Conservation (phyloP, 2,888 invertebrate genomes). For the Cephus spinipes region DNA sequence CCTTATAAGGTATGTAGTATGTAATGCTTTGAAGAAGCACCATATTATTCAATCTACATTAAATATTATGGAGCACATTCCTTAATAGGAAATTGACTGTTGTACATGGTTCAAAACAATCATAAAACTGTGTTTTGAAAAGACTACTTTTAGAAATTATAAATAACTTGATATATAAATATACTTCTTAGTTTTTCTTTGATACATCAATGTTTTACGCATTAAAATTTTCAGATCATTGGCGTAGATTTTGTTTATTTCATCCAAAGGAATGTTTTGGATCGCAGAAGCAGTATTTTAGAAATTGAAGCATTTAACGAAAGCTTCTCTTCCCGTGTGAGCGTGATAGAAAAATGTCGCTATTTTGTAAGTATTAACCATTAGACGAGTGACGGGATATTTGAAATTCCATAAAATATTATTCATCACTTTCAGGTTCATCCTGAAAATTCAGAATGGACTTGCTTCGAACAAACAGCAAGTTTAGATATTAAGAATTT, state of each 20-base stretch:
- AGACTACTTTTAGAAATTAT: background rate
- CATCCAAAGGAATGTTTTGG: slow-evolving; percentile 89
- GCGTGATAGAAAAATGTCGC: slow-evolving; percentile 88
- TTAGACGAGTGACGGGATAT: background rate
- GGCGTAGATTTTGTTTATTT: slow-evolving; percentile 93
- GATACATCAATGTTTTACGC: background rate
- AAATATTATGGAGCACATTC: background rate
- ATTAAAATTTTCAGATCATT: slow-evolving; percentile 75
- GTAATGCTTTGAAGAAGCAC: background rate
- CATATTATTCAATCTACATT: background rate
- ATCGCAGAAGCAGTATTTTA: slow-evolving; percentile 81
- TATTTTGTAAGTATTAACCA: slow-evolving; percentile 79
- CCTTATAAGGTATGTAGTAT: background rate
- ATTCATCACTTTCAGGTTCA: slow-evolving; percentile 75
- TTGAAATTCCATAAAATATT: background rate
- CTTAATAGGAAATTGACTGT: background rate
- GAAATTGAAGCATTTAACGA: slow-evolving; percentile 94
- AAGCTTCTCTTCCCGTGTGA: slow-evolving; percentile 86
- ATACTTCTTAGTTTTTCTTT: background rate
- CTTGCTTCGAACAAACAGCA: slow-evolving; percentile 95
- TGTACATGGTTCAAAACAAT: background rate
- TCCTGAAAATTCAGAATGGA: slow-evolving; percentile 94
- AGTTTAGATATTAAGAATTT: slow-evolving; percentile 93
- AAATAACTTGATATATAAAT: background rate
- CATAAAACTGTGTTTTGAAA: background rate